phyloP scores from a whole-genome alignment of 2,888 invertebrate genomes.

The Alsophila aescularia region DNA sequence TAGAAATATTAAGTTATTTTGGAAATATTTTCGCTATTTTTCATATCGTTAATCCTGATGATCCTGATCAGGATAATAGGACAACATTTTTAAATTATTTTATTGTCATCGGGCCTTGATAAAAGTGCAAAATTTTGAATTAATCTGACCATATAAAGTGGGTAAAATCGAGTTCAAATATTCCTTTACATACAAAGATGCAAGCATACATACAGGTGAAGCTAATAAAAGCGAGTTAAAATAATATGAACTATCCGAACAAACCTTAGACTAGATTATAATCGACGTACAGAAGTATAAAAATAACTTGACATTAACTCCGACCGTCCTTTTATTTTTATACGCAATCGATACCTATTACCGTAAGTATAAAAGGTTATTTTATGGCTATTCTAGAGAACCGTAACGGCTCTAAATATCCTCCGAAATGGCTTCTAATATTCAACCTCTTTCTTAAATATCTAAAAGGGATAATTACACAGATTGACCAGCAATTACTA shows the following conservation, averaged over 20 bases:
- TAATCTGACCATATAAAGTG: too few species aligned
- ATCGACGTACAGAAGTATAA: not conserved
- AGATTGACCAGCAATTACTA: conserved; percentile 41
- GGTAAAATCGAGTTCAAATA: too few species aligned
- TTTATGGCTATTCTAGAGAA: conserved; percentile 19
- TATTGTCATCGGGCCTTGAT: too few species aligned
- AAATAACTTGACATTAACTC: conserved; percentile 4
- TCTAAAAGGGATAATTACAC: conserved; percentile 39
- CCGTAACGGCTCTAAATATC: conserved; percentile 15
- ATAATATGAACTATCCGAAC: too few species aligned
- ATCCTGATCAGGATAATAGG: too few species aligned
- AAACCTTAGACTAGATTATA: not conserved
- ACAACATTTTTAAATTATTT: too few species aligned
- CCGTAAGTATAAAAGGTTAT: conserved; percentile 19
- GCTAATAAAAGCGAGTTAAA: not conserved
- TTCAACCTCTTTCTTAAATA: conserved; percentile 36
- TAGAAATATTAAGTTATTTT: too few species aligned
- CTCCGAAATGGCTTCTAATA: conserved; percentile 20
- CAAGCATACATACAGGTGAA: too few species aligned
- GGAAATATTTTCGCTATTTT: too few species aligned
- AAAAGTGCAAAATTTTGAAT: too few species aligned
- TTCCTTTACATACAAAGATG: too few species aligned
- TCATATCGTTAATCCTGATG: too few species aligned
- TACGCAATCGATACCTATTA: conserved; percentile 12
- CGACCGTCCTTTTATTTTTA: conserved; percentile 9